Evolutionary conservation across 2,113 vertebrate genomes (phyloP).

Genomic region (Isichthys henryi): DNA sequence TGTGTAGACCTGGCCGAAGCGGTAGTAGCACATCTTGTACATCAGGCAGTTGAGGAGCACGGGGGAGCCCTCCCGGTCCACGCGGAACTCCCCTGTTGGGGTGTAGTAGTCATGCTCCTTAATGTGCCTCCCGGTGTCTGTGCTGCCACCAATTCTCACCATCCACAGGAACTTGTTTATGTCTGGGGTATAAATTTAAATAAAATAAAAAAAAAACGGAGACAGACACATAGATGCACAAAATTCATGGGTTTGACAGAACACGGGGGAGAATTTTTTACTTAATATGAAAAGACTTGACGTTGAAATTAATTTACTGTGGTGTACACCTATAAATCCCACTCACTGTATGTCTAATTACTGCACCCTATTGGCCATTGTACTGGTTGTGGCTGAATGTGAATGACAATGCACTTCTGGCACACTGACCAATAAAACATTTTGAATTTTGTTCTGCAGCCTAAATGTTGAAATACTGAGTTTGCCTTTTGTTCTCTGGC

Average conservation of each 20-base stretch:
- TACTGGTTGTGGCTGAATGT: background rate
- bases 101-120: slow-evolving; percentile 98
- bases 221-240: background rate
- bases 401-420: background rate
- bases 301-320: background rate
- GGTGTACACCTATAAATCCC: background rate
- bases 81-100: slow-evolving; percentile 89
- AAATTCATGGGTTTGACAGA: background rate
- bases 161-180: slow-evolving; percentile 99
- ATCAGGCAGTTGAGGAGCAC: slow-evolving; percentile 98
- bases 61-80: slow-evolving; percentile 90
- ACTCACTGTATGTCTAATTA: background rate
- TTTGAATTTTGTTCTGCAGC: background rate
- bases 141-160: slow-evolving; percentile 97
- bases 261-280: background rate
- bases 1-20: slow-evolving; percentile 97
- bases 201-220: background rate
- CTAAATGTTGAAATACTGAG: background rate
- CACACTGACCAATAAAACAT: background rate
- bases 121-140: slow-evolving; percentile 91
- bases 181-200: slow-evolving; percentile 50
- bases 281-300: background rate
- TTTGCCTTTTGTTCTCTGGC: background rate
- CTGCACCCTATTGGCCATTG: background rate
- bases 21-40: slow-evolving; percentile 99